phyloP scores from a whole-genome alignment of 2,888 invertebrate species.

The Venusia cambrica region DNA sequence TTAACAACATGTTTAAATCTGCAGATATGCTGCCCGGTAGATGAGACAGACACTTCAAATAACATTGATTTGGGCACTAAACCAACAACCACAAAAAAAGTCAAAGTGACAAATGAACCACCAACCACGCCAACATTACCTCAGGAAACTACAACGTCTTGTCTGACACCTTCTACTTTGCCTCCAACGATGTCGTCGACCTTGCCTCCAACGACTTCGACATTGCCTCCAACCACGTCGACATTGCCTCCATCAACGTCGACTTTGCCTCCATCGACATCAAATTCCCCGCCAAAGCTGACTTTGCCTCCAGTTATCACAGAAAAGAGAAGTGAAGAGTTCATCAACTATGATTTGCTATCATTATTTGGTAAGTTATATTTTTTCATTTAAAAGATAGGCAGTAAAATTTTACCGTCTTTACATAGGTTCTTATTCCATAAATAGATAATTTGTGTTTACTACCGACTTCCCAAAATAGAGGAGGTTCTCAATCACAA shows the following conservation, averaged over 20 bases:
- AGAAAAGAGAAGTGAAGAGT: not conserved
- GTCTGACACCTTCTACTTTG: conserved; percentile 1
- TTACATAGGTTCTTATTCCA: no score
- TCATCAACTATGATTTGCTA: conserved; percentile 7
- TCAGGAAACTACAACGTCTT: not conserved
- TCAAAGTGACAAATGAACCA: no score
- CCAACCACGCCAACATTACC: not conserved
- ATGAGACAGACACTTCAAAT: not conserved
- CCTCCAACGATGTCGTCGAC: conserved; percentile 2
- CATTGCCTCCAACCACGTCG: conserved; percentile 5
- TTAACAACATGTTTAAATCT: not conserved
- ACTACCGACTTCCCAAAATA: no score
- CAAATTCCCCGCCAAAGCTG: no score
- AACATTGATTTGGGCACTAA: not conserved
- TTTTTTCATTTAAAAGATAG: conserved; percentile 11
- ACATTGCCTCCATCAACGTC: conserved; percentile 8
- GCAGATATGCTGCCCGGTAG: conserved; percentile 16
- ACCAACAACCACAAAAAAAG: not conserved
- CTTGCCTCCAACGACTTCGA: conserved; percentile 1
- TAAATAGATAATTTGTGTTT: no score
- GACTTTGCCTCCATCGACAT: conserved; percentile 3
- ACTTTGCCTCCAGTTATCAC: conserved; percentile 3
- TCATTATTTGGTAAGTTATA: conserved; percentile 10
- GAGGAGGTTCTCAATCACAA: no score
- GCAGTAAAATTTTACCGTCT: no score